phyloP scores from a whole-genome alignment of 2,797 vertebrate genomes.

The Lutjanus argentimaculatus region DNA sequence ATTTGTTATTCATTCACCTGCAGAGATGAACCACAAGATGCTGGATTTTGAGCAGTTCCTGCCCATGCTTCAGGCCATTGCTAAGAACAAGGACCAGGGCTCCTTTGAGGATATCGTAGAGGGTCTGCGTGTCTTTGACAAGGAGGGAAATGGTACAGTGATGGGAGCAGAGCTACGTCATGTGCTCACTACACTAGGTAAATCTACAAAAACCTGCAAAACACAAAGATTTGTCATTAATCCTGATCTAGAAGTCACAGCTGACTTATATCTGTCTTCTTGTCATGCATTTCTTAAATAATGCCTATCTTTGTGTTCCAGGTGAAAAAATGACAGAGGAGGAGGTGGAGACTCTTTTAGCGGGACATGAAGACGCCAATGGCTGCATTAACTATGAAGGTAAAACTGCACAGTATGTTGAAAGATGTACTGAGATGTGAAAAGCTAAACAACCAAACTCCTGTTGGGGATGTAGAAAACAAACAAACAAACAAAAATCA shows the following conservation, averaged over 20 bases:
- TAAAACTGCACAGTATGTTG: constrained; percentile 59
- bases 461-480: neutral
- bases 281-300: neutral
- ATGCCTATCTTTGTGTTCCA: constrained; percentile 48
- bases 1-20: neutral
- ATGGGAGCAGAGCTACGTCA: constrained; percentile 96
- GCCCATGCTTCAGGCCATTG: constrained; percentile 94
- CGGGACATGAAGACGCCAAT: constrained; percentile 93
- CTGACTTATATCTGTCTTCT: neutral
- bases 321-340: constrained; percentile 96
- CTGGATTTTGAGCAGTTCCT: constrained; percentile 96
- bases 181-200: constrained; percentile 94
- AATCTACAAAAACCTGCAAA: constrained; percentile 24
- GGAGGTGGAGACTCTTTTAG: constrained; percentile 92
- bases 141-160: constrained; percentile 94
- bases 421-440: neutral
- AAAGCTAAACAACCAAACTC: neutral
- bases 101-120: constrained; percentile 95
- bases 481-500: neutral
- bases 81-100: constrained; percentile 96
- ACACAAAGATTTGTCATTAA: neutral
- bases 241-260: neutral
- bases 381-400: constrained; percentile 96
- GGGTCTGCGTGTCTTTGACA: constrained; percentile 94
- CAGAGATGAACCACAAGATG: constrained; percentile 94